Base-by-base conservation (phyloP, 2,888 invertebrate species). In the Oscheius myriophilus region DNA sequence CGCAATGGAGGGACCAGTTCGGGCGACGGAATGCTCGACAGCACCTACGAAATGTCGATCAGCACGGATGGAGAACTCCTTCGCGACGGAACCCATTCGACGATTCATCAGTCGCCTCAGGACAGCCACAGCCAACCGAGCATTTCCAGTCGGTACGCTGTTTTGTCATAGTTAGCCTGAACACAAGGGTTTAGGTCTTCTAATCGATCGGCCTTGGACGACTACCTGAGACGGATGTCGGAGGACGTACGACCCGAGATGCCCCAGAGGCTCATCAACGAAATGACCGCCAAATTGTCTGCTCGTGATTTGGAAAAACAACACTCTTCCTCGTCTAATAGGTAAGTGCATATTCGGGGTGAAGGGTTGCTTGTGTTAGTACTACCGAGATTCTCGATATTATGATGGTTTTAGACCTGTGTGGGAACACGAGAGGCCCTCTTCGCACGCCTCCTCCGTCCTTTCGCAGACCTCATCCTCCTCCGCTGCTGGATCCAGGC, bases 1-100 rank as follows among this genome's bases (percentile, higher is more conserved):
- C 42, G 57, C 14, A 43, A 42, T 23, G 45, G 57, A 18, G n/a
- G 25, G 23, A 59, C 26, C 43, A 45, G 53, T 41, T 41, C 41
- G 14, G 51, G 51, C 18, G 69, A 46, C 12, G 41, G 39, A 23
- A 75, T 78, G 75, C 57, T 72, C 14, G 75, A 73, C 53, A 75
- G 75, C 2, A 78, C 78, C 16, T 78, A 78, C 52, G 78, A 78
- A 39, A 73, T 63, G 63, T 67, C 67, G 4, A 39, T 67, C n/a
- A 61, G 61, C 42, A 67, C 61, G 23, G 68, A 63, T 4, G 51
- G 42, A 21, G 67, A 67, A 12, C 41, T n/a, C 25, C 25, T 33
- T n/a, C 58, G 67, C n/a, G 59, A 59, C 11, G 49, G 39, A 1
- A 59, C 67, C 25, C 33, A 68, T 16, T 63, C 68, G 25, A 67